A percentile compares a stretch with the other conserved stretches of the same genome.
phyloP scores from a whole-genome alignment of 2,888 invertebrate genomes.

The Sminthurinus aureus region DNA sequence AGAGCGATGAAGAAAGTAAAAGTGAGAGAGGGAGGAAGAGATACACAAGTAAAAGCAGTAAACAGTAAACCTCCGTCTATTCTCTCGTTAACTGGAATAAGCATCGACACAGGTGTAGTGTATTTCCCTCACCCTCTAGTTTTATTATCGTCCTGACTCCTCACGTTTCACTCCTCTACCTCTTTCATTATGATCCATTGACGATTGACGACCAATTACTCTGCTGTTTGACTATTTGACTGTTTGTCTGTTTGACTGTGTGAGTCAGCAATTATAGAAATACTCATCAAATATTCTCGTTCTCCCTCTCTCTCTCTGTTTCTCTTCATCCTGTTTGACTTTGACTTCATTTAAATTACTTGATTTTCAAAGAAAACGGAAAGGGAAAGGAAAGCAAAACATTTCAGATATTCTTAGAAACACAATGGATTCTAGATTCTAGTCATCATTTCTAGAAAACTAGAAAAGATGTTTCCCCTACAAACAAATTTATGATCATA shows the following conservation, averaged over 20 bases:
- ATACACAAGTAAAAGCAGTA: background rate
- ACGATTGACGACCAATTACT: slow-evolving; percentile 34
- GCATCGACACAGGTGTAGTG: slow-evolving; percentile 30
- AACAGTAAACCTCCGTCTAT: background rate
- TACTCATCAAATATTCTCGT: background rate
- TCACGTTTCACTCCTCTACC: background rate
- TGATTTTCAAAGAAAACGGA: too few species aligned
- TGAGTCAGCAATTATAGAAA: slow-evolving; percentile 25
- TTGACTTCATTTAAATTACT: too few species aligned
- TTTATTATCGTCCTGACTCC: background rate
- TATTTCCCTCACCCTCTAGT: background rate
- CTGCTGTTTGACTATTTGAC: background rate
- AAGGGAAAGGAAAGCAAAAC: background rate
- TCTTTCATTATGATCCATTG: background rate
- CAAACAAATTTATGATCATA: background rate
- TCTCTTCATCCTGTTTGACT: too few species aligned
- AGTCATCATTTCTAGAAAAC: too few species aligned
- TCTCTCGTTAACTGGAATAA: slow-evolving; percentile 31
- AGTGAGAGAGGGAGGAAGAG: background rate
- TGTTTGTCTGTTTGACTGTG: background rate
- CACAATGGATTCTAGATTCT: too few species aligned
- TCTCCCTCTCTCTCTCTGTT: background rate
- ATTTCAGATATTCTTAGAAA: background rate
- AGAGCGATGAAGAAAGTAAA: background rate
- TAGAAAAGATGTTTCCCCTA: too few species aligned